Evolutionary conservation across 2,113 vertebrate species (phyloP), one percentile per base, ranked within the genome.

Genomic region (Anguilla rostrata): DNA sequence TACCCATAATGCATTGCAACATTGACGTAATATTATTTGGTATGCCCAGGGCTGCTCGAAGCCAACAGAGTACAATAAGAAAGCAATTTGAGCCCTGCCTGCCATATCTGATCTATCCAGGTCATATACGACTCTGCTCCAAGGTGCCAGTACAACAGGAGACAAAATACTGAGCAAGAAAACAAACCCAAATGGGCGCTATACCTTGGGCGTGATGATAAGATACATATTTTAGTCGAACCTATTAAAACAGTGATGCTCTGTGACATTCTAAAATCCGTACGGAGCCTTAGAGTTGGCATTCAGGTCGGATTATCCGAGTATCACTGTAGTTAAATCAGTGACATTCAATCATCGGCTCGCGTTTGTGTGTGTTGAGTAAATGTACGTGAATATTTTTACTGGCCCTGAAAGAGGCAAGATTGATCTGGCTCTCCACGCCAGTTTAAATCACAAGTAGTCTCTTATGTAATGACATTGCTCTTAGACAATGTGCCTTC

Each of bases 401-500:
- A 83, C 29, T 39, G 83, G 34, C 60, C 60, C 60, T 20, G 26
- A 3, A 63, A 83, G 83, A 83, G 39, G 57, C 15, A 26, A 66
- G 60, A 84, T 71, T 84, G 83, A 84, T 84, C 83, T 84, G 12
- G 22, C 39, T 63, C 39, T 71, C 39, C 56, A 84, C 63, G 63
- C 39, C 41, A 15, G 83, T 60, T 83, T 83, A 66, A 56, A 63
- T 83, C 56, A 83, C 83, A 63, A 83, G 83, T 15, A 39, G 60
- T 22, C 83, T 41, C 63, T 57, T 15, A n/a, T 84, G 16, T 39
- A 46, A 60, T 3, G 40, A 15, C 83, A 34, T 75, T 34, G n/a
- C 71, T 15, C 41, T 71, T 66, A 84, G 40, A 84, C 83, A 43
- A 41, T n/a, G 57, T 43, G 57, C 39, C 83, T 84, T 66, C 39